These are phyloP conservation scores for Mellivora capensis DNA, from an alignment of 2,113 vertebrate species.

Conservation along the genomic window DNA sequence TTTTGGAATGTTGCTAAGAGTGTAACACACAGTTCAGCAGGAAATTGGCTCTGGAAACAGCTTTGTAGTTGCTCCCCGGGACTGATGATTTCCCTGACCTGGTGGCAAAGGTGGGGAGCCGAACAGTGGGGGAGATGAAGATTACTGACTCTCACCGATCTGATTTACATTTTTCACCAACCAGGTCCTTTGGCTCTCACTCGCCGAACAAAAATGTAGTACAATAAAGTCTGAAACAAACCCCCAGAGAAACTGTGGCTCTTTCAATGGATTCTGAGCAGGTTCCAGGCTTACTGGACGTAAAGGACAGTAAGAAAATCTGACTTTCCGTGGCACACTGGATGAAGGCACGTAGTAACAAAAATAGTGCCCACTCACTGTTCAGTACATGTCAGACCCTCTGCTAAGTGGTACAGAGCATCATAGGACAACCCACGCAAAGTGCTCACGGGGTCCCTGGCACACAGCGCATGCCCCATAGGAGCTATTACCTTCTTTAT, in stretches of 20 bases:
- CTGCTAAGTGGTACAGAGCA: not conserved
- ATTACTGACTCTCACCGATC: slow-evolving; percentile 50
- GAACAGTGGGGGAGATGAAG: slow-evolving; percentile 48
- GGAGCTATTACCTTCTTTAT: not conserved
- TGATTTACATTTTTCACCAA: slow-evolving; percentile 29
- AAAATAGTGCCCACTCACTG: not conserved
- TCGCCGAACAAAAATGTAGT: not conserved
- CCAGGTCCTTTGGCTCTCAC: slow-evolving; percentile 52
- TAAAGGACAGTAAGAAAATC: not conserved
- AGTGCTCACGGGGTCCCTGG: not conserved
- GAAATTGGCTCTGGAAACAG: slow-evolving; percentile 64
- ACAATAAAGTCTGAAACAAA: not conserved
- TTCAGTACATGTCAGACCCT: not conserved
- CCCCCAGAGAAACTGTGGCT: not conserved
- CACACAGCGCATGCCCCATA: not conserved
- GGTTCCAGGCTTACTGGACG: not conserved
- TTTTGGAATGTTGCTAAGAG: slow-evolving; percentile 67
- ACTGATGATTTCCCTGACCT: slow-evolving; percentile 61
- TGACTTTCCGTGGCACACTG: not conserved
- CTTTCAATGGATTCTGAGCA: not conserved
- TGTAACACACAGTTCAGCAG: slow-evolving; percentile 33
- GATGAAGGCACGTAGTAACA: not conserved
- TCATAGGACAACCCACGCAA: too few species aligned
- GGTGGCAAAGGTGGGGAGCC: slow-evolving; percentile 34
- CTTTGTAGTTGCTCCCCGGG: slow-evolving; percentile 61